Percentiles rank a stretch among this genome's conserved stretches.
Evolutionary conservation across 2,113 vertebrate species (phyloP).

Genomic region (Coracopsis vasa): DNA sequence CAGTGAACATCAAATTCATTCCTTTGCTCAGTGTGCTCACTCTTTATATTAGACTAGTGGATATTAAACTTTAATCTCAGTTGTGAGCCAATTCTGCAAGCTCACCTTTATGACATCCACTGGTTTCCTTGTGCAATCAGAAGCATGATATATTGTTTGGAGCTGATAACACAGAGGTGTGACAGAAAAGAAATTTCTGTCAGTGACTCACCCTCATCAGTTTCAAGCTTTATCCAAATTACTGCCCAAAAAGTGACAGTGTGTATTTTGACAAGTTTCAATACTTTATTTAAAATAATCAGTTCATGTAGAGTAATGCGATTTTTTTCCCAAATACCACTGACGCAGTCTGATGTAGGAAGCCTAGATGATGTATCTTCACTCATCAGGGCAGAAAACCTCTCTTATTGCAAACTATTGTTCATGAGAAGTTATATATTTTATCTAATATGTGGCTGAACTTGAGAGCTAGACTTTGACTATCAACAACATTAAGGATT

Average conservation of each 20-base stretch:
- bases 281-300: slow-evolving; percentile 45
- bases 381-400: neutral
- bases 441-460: slow-evolving; percentile 26
- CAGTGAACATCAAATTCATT: neutral
- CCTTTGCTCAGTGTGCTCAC: neutral
- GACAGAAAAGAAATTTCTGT: neutral
- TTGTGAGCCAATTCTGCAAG: neutral
- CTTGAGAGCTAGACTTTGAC: slow-evolving; percentile 2
- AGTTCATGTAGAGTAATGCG: slow-evolving; percentile 11
- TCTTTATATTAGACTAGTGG: neutral
- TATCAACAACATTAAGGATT: neutral
- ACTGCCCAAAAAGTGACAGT: neutral
- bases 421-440: slow-evolving; percentile 48
- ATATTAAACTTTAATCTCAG: neutral
- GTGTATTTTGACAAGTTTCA: slow-evolving; percentile 11
- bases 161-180: neutral
- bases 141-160: neutral
- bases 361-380: neutral
- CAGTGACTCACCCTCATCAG: neutral
- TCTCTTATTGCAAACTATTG: slow-evolving; percentile 25
- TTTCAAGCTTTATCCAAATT: slow-evolving; percentile 4
- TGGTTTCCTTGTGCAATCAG: neutral
- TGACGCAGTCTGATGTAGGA: slow-evolving; percentile 57
- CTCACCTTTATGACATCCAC: neutral
- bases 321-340: slow-evolving; percentile 20